A percentile compares a stretch with the other conserved stretches of the same genome.
phyloP scores from a whole-genome alignment of 2,113 vertebrate species.

The Illadopsis cleaveri region DNA sequence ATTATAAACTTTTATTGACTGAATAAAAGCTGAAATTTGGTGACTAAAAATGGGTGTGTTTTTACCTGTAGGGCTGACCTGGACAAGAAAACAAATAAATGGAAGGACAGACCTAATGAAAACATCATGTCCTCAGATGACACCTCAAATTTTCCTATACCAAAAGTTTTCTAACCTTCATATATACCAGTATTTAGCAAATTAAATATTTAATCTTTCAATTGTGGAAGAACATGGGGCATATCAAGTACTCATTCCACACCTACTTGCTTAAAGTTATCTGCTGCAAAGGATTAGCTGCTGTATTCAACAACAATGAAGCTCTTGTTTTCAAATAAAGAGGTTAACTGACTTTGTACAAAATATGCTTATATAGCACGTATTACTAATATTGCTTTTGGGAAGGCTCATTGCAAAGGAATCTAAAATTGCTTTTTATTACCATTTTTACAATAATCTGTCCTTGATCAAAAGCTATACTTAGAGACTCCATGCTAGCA shows the following conservation, averaged over 20 bases:
- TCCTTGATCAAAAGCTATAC: constrained; percentile 69
- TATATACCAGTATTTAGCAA: constrained; percentile 46
- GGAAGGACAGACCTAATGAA: background rate
- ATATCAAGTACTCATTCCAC: constrained; percentile 50
- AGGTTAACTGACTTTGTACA: constrained; percentile 76
- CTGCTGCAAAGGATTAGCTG: constrained; percentile 71
- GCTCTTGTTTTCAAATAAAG: constrained; percentile 76
- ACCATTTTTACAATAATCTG: constrained; percentile 69
- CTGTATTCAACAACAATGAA: constrained; percentile 62
- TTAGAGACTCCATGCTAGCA: constrained; percentile 21
- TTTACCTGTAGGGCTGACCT: background rate
- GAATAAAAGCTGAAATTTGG: background rate
- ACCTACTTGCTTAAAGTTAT: constrained; percentile 57
- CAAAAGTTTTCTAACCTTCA: constrained; percentile 41
- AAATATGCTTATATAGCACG: constrained; percentile 60
- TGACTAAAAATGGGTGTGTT: background rate
- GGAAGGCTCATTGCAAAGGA: constrained; percentile 51
- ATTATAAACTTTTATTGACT: background rate
- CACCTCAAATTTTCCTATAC: background rate
- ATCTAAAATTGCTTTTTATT: constrained; percentile 71
- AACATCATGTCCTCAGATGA: background rate
- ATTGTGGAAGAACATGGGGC: constrained; percentile 37
- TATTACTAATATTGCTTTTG: constrained; percentile 72
- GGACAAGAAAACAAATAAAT: background rate
- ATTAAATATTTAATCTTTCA: constrained; percentile 73